Evolutionary conservation across 2,888 invertebrate species (phyloP), one percentile per base, ranked within the genome.

Genomic region (Clistopyga incitator): DNA sequence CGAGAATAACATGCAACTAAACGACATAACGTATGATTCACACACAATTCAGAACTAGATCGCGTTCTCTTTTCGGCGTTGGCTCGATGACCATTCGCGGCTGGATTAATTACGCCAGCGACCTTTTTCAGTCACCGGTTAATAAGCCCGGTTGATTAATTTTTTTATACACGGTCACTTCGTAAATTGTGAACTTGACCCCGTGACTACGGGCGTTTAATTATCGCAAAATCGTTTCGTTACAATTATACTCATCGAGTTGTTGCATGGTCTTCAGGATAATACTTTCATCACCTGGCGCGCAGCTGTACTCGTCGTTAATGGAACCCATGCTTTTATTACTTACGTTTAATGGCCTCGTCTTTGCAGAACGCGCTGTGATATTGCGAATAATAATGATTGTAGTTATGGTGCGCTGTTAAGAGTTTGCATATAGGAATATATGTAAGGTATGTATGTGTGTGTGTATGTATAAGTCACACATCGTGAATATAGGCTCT

Each of bases 151-250:
- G 67, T 78, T 52, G 64, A 65, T 65, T 78, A 61, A 68, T 38
- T 29, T 4, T 4, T 47, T 50, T 18, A 23, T 47, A 15, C 45
- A 76, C 8, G 38, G 56, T 72, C 72, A 61, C 18, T 20, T 47
- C 34, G 18, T 47, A 20, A 68, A 61, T n/a, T 54, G 54, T 25
- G 67, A 74, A 80, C 79, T 80, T 80, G 79, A 74, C 74, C 79
- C 61, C 29, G 10, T n/a, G 56, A 61, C 67, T 68, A 56, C 13
- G 47, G 29, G 64, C 34, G 50, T 77, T 38, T 38, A 29, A 34
- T 59, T 34, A 65, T 72, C 45, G 54, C 47, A 65, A 59, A 61
- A 23, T 11, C 74, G 65, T 67, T 80, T 72, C 25, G 29, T 67
- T n/a, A 11, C 50, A 42, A 34, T 50, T 25, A 74, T 50, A 42